phyloP scores from a whole-genome alignment of 1,140 invertebrate species.

The Papilio polytes region DNA sequence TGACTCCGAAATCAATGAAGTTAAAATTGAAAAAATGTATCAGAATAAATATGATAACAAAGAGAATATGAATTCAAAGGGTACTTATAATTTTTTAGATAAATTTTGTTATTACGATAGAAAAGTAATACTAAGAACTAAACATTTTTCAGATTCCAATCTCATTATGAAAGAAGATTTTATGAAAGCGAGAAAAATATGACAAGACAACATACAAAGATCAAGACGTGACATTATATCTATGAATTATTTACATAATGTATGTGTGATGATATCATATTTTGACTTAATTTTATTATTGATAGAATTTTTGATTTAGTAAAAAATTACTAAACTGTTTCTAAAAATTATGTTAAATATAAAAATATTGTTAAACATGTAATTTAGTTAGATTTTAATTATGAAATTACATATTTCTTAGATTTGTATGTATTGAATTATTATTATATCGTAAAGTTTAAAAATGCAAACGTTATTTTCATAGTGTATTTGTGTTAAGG shows the following conservation, averaged over 20 bases:
- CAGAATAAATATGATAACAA: not conserved
- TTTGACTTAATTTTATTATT: not conserved
- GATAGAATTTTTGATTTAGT: not conserved
- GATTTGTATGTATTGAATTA: no score
- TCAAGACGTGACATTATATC: not conserved
- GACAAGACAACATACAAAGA: not conserved
- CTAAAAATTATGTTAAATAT: no score
- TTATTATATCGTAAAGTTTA: no score
- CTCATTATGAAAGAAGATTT: slow-evolving; percentile 42
- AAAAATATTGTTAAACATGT: no score
- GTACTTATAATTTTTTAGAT: slow-evolving; percentile 24
- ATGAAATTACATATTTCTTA: no score
- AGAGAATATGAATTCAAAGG: slow-evolving; percentile 10
- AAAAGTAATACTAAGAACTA: not conserved
- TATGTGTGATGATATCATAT: not conserved
- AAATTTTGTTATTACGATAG: not conserved
- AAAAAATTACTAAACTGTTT: no score
- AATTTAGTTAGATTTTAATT: no score
- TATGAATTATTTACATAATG: not conserved
- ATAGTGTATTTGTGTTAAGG: not conserved
- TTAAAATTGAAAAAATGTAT: not conserved
- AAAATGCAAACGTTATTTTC: not conserved
- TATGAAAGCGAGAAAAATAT: slow-evolving; percentile 42
- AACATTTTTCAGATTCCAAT: slow-evolving; percentile 43
- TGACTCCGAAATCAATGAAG: not conserved